Evolutionary conservation across 2,888 invertebrate genomes (phyloP).

Genomic region (Catocala fraxini): DNA sequence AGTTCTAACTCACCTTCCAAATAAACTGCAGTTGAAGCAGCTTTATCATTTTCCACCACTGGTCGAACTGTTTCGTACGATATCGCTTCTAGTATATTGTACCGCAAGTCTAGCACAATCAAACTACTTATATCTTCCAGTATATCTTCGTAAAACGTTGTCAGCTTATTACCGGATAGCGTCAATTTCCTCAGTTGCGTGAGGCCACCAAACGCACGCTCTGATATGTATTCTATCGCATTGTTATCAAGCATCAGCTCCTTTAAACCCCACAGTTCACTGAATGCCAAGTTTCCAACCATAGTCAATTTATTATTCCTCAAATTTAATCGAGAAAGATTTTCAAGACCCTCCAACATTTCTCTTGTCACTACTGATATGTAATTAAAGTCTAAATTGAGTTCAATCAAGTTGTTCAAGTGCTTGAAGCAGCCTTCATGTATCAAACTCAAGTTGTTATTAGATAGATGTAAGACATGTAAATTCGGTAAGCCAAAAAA

Average conservation of each 20-base stretch:
- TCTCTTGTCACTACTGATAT: slow-evolving; percentile 92
- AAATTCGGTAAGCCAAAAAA: slow-evolving; percentile 92
- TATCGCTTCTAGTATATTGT: slow-evolving; percentile 92
- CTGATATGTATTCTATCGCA: slow-evolving; percentile 90
- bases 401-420: slow-evolving; percentile 91
- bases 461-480: slow-evolving; percentile 92
- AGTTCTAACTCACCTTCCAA: slow-evolving; percentile 90
- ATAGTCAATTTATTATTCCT: slow-evolving; percentile 92
- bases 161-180: slow-evolving; percentile 92
- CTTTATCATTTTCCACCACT: slow-evolving; percentile 92
- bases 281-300: slow-evolving; percentile 93
- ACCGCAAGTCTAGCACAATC: slow-evolving; percentile 91
- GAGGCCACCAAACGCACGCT: slow-evolving; percentile 92
- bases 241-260: slow-evolving; percentile 91
- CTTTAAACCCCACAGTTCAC: slow-evolving; percentile 91
- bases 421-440: slow-evolving; percentile 95
- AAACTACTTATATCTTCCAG: slow-evolving; percentile 91
- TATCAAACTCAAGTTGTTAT: slow-evolving; percentile 94
- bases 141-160: slow-evolving; percentile 90
- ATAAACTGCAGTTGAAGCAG: slow-evolving; percentile 90
- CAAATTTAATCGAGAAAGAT: slow-evolving; percentile 91
- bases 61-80: slow-evolving; percentile 92
- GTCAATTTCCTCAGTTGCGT: slow-evolving; percentile 90
- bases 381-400: slow-evolving; percentile 93
- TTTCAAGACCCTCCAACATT: slow-evolving; percentile 92